Evolutionary conservation across 2,113 vertebrate species (phyloP).

Genomic region (Tragelaphus buxtoni): DNA sequence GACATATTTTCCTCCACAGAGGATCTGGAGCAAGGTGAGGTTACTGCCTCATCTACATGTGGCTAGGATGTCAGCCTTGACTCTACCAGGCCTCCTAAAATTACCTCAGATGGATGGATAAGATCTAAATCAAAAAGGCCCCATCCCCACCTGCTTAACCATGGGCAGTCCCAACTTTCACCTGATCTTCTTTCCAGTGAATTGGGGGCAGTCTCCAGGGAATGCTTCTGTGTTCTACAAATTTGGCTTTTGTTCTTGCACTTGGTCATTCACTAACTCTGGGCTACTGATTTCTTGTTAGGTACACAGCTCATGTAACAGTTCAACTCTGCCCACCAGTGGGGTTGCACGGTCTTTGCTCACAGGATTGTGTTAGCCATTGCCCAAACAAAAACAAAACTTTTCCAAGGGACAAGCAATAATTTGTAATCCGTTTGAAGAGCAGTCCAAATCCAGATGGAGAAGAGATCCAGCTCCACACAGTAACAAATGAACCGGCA

Average conservation of each 20-base stretch:
- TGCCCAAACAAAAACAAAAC: not conserved
- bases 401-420: not conserved
- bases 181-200: not conserved
- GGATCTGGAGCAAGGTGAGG: not conserved
- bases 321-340: not conserved
- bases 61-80: too few relatives aligned
- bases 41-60: fast-evolving
- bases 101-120: not conserved
- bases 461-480: not conserved
- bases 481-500: not conserved
- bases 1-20: not conserved
- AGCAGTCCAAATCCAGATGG: not conserved
- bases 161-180: not conserved
- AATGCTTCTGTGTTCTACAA: not conserved
- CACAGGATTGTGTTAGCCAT: not conserved
- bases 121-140: not conserved
- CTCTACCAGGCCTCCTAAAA: not conserved
- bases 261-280: not conserved
- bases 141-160: not conserved
- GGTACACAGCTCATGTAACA: not conserved
- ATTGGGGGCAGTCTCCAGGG: not conserved
- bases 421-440: not conserved
- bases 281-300: not conserved
- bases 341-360: not conserved
- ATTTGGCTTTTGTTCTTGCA: not conserved